phyloP scores from a whole-genome alignment of 1,140 invertebrate species.

The Leptestheria dahalacensis region DNA sequence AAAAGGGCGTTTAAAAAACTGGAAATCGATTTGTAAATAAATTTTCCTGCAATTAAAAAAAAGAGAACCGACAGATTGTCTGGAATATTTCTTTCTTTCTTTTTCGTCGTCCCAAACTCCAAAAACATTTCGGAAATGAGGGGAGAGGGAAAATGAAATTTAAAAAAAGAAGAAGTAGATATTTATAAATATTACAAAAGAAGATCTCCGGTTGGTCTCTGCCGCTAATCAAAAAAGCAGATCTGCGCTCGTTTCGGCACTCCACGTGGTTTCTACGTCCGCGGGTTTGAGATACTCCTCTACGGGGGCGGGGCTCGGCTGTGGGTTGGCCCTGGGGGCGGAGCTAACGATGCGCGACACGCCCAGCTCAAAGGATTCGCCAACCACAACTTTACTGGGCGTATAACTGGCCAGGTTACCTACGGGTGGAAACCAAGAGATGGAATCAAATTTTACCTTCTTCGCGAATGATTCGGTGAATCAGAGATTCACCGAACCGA shows the following conservation, averaged over 20 bases:
- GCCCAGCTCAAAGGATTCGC: slow-evolving; percentile 43
- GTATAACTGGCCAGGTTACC: slow-evolving; percentile 42
- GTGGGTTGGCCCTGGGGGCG: not conserved
- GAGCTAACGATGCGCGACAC: slow-evolving; percentile 34
- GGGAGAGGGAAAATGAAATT: too few relatives aligned
- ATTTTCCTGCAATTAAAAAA: too few relatives aligned
- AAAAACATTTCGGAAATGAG: too few relatives aligned
- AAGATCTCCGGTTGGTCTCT: not conserved
- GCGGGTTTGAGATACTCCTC: slow-evolving; percentile 41
- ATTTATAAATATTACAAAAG: not conserved
- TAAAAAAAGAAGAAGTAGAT: too few relatives aligned
- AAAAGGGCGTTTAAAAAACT: too few relatives aligned
- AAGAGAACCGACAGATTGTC: too few relatives aligned
- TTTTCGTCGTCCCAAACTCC: too few relatives aligned
- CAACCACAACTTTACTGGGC: slow-evolving; percentile 40
- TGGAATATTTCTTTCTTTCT: too few relatives aligned
- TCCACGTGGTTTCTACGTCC: slow-evolving; percentile 39
- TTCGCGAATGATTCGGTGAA: not conserved
- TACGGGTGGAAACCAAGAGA: too few relatives aligned
- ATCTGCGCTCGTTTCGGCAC: slow-evolving; percentile 44
- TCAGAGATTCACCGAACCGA: not conserved
- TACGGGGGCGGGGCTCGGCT: slow-evolving; percentile 11
- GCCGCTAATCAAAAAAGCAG: slow-evolving; percentile 36
- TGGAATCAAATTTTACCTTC: too few relatives aligned
- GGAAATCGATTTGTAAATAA: too few relatives aligned